Evolutionary conservation across 2,113 vertebrate species (phyloP).

Genomic region (Lagopus muta): DNA sequence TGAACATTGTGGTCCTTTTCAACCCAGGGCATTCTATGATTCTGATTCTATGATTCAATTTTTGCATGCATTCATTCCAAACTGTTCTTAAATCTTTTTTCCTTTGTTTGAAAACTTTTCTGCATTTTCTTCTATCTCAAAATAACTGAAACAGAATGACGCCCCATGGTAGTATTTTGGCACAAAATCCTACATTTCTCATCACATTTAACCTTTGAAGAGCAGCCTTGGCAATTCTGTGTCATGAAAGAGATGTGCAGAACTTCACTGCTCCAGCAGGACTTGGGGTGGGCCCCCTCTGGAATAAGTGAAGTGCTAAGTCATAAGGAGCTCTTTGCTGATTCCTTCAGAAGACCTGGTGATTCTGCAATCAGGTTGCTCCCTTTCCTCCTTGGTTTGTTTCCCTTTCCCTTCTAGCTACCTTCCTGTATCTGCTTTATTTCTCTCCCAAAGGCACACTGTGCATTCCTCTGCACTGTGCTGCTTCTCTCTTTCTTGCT

Average conservation of each 20-base stretch:
- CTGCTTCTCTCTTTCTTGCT: neutral
- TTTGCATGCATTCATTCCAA: neutral
- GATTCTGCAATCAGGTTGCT: neutral
- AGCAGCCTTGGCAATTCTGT: neutral
- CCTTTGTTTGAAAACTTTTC: neutral
- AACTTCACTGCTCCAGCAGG: neutral
- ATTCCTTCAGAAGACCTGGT: neutral
- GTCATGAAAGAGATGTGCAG: neutral
- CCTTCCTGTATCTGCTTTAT: accelerated
- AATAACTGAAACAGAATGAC: neutral
- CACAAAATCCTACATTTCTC: neutral
- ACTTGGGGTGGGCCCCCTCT: neutral
- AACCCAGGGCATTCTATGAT: too few species aligned
- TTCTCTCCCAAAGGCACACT: neutral
- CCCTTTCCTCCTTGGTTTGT: neutral
- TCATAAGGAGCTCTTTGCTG: neutral
- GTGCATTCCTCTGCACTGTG: neutral
- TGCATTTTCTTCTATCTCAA: neutral
- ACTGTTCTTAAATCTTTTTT: neutral
- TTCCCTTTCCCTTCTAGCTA: neutral
- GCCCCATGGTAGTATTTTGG: neutral
- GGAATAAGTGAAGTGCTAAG: neutral
- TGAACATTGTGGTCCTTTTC: too few species aligned
- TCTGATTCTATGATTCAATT: neutral
- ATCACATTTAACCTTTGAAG: neutral